These are phyloP conservation scores for Echeneis naucrates DNA, from an alignment of 2,797 vertebrate genomes.

Conservation along the genomic window DNA sequence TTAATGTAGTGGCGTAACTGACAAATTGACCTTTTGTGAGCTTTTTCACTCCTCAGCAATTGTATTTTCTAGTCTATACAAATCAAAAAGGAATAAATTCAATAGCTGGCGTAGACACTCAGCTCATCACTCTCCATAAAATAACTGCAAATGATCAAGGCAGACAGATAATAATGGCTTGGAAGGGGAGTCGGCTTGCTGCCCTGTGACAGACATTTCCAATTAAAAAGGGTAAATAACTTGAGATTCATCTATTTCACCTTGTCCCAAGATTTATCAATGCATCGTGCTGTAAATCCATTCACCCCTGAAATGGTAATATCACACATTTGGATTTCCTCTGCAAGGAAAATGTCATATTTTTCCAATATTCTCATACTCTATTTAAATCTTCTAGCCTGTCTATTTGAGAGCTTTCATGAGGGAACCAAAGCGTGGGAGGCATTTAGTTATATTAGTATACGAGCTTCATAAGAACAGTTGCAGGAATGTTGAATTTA, in stretches of 20 bases:
- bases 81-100: conserved; percentile 65
- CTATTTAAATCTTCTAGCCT: conserved; percentile 55
- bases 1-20: conserved; percentile 53
- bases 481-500: conserved; percentile 26
- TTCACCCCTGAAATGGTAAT: conserved; percentile 76
- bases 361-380: conserved; percentile 54
- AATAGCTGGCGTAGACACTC: conserved; percentile 63
- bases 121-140: conserved; percentile 72
- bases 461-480: conserved; percentile 34
- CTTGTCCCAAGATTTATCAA: conserved; percentile 74
- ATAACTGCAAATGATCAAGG: conserved; percentile 76
- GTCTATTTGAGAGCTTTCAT: conserved; percentile 49
- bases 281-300: conserved; percentile 73
- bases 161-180: conserved; percentile 76
- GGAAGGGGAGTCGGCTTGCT: conserved; percentile 68
- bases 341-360: conserved; percentile 61
- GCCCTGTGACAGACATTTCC: conserved; percentile 83
- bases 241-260: conserved; percentile 79
- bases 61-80: conserved; percentile 61
- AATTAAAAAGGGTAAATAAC: conserved; percentile 85
- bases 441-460: conserved; percentile 30
- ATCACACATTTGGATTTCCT: conserved; percentile 69
- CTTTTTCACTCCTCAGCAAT: conserved; percentile 58
- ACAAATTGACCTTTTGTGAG: conserved; percentile 56
- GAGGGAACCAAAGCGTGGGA: conserved; percentile 34